Percentiles rank a stretch among this genome's conserved stretches.
phyloP scores from a whole-genome alignment of 2,888 invertebrate species.

The Cryptocephalus moraei region DNA sequence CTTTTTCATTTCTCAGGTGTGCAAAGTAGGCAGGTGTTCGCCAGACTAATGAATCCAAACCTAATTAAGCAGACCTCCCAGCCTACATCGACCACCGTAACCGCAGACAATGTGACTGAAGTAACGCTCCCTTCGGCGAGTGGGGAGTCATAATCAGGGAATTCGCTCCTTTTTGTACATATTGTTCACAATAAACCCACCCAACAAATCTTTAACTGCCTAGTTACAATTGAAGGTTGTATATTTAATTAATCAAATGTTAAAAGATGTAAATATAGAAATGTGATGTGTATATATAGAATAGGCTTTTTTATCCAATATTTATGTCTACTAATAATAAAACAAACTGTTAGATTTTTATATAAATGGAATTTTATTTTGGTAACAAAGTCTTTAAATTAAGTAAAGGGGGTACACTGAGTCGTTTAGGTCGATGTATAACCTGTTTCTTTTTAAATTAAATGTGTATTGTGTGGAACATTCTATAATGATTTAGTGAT shows the following conservation, averaged over 20 bases:
- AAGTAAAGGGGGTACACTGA: background rate
- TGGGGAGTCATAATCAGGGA: slow-evolving; percentile 6
- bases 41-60: slow-evolving; percentile 39
- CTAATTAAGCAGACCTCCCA: slow-evolving; percentile 18
- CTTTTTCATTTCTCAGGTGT: slow-evolving; percentile 20
- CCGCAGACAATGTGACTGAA: slow-evolving; percentile 11
- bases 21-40: slow-evolving; percentile 39
- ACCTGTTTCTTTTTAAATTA: too few species aligned
- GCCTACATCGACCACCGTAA: slow-evolving; percentile 11
- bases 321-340: slow-evolving; percentile 14
- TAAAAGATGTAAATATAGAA: slow-evolving; percentile 7
- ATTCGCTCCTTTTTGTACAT: slow-evolving; percentile 10
- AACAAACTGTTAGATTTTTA: slow-evolving; percentile 1
- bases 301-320: slow-evolving; percentile 18
- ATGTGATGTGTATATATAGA: slow-evolving; percentile 15
- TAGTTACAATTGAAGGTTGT: slow-evolving; percentile 6
- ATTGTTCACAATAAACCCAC: slow-evolving; percentile 7
- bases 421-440: background rate
- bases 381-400: background rate
- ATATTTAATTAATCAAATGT: slow-evolving; percentile 8
- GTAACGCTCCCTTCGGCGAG: slow-evolving; percentile 10
- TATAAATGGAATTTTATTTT: background rate
- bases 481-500: too few species aligned
- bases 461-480: too few species aligned
- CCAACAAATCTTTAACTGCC: too few species aligned